A percentile compares a stretch with the other conserved stretches of the same genome.
These are phyloP conservation scores for Acyrthosiphon pisum DNA, from an alignment of 1,140 invertebrate genomes.

Conservation along the genomic window DNA sequence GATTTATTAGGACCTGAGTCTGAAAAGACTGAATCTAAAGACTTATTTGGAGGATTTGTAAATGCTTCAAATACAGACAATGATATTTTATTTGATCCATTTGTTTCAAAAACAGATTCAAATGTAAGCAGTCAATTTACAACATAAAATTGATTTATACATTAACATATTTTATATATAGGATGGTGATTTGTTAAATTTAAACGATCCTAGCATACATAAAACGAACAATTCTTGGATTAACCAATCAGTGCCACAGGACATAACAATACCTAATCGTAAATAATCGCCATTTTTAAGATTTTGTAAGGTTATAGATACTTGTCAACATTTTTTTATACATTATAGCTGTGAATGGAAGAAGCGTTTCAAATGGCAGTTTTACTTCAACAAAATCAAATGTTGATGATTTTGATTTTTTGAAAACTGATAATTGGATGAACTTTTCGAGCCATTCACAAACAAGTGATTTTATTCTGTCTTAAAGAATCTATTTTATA, in stretches of 20 bases:
- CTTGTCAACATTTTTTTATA: not conserved
- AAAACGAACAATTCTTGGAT: constrained; percentile 35
- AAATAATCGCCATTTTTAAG: not conserved
- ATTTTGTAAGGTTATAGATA: not conserved
- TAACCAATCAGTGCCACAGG: constrained; percentile 22
- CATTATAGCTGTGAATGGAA: constrained; percentile 28
- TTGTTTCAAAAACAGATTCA: constrained; percentile 40
- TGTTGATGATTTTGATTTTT: constrained; percentile 50
- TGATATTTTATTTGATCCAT: constrained; percentile 44
- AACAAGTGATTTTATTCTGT: constrained; percentile 47
- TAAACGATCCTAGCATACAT: constrained; percentile 15
- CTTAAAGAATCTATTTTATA: not conserved
- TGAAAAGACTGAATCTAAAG: constrained; percentile 48
- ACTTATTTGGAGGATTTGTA: constrained; percentile 45
- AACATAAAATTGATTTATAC: not conserved
- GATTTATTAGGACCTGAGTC: constrained; percentile 44
- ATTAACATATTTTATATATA: not conserved
- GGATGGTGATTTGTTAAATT: constrained; percentile 46
- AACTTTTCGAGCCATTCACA: constrained; percentile 52
- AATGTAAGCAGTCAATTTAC: constrained; percentile 7
- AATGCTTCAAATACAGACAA: constrained; percentile 38
- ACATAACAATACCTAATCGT: constrained; percentile 31
- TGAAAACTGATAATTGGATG: constrained; percentile 48
- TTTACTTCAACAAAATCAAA: constrained; percentile 44
- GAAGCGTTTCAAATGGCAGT: constrained; percentile 35